Conservation (phyloP, 2,797 vertebrate genomes). For the Pelochelys cantorii region DNA sequence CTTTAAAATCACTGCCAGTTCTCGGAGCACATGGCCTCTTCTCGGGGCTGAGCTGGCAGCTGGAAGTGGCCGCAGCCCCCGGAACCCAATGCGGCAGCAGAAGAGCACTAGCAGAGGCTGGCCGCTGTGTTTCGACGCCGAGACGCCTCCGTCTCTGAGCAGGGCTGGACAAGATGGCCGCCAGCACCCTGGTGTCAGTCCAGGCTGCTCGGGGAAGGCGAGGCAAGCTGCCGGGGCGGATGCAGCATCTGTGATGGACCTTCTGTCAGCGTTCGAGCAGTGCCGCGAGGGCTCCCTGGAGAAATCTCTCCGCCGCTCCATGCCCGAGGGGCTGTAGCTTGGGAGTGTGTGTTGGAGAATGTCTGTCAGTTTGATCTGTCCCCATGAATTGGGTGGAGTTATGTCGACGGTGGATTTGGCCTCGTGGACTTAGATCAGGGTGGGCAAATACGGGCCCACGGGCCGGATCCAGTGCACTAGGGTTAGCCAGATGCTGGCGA, state of each 20-base stretch:
- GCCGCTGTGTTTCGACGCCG: fast-evolving
- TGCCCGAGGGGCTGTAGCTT: background rate
- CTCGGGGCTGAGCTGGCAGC: fast-evolving
- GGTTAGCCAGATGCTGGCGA: too few relatives aligned
- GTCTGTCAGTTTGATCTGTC: background rate
- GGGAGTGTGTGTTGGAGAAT: too few relatives aligned
- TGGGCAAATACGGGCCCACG: too few relatives aligned
- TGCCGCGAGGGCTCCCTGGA: background rate
- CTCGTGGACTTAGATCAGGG: fast-evolving
- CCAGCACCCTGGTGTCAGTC: background rate
- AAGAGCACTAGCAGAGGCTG: background rate
- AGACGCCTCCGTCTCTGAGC: fast-evolving
- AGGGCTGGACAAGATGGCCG: fast-evolving
- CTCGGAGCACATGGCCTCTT: background rate
- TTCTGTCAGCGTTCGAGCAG: background rate
- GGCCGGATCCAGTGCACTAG: too few relatives aligned
- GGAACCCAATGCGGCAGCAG: fast-evolving
- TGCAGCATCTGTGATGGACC: background rate
- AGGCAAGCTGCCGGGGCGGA: background rate
- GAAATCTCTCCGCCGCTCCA: background rate
- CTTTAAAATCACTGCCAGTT: conserved; percentile 49
- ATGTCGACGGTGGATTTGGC: fast-evolving
- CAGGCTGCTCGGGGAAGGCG: background rate
- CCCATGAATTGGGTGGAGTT: background rate
- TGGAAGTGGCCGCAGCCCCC: fast-evolving